Base-by-base conservation (phyloP, 2,888 invertebrate species). In the Maniola hyperantus region DNA sequence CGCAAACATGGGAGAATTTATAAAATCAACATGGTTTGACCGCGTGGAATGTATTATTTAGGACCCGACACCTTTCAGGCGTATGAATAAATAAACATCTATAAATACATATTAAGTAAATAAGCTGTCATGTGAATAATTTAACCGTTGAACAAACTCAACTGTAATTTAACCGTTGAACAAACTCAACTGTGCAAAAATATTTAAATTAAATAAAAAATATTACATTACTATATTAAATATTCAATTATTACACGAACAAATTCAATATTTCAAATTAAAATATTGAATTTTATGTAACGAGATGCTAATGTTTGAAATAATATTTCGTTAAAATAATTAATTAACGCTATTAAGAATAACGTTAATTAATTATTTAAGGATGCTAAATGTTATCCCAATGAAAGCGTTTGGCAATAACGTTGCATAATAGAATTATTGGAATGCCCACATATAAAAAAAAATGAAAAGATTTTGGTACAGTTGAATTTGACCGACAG, bases 61-160 rank as follows among this genome's bases (percentile, higher is more conserved):
- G 82, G 85, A 90, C 89, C 90, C 86, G 89, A 91, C 90, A 91
- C 91, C 92, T 92, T 90, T 84, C 88, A 92, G 92, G 91, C 84
- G 89, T 85, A 80, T 83, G 84, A 80, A 77, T 75, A 80, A 74
- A 82, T 74, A 72, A 64, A 11, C 46, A 65, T 18, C 2, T 8
- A 62, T 66, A 60, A 58, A 65, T 53, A 59, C 50, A 62, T 54
- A 61, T 63, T 42, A 70, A 65, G 60, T 33, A 65, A 65, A 65
- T 33, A 65, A 59, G 44, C 58, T 58, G 53, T 53, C 33, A 13
- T 13, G 18, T 18, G 44, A 58, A 50, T 57, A 33, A 34, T 54
- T 26, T 7, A 18, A 55, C 26, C 46, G 67, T 46, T 48, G 64
- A 55, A 54, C 36, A 48, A 59, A 54, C 60, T 44, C 33, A 62